Evolutionary conservation across 2,888 invertebrate species (phyloP), one percentile per base, ranked within the genome.

Genomic region (Monochamus alternatus): DNA sequence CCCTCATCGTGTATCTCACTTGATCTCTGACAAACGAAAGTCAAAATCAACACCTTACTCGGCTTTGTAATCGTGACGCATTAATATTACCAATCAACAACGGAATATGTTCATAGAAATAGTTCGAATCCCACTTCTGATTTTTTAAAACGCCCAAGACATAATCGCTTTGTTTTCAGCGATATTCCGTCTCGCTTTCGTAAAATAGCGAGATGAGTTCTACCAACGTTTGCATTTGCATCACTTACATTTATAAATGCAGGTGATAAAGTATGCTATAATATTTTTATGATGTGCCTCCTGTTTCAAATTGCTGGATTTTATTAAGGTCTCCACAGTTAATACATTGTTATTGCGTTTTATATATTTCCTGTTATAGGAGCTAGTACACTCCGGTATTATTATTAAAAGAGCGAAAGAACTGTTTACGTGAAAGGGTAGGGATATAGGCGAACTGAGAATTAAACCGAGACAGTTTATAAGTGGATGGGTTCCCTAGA

Each of bases 391-490:
- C 22, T 55, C 55, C 38, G n/a, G 14, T 73, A 73, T 77, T 75
- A 75, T 77, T 77, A 79, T 74, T 74, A 79, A 77, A 77, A 77
- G 81, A 83, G 85, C 82, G 82, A 82, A 84, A 83, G 84, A 85
- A 85, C 83, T 83, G 84, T 83, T 80, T 82, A 78, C 81, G 83
- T 79, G 82, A 86, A 85, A 83, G 86, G 86, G 85, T 85, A 84
- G 83, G 86, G 87, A 85, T 86, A 86, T 86, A 84, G 85, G 82
- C 83, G 83, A 83, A 82, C 82, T 81, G 83, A 84, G 85, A 86
- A 86, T 87, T 87, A 84, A 85, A 86, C 82, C 84, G 84, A 86
- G 85, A 86, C 86, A 83, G 82, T 85, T 86, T 83, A 85, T 83
- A 81, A 22, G 80, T 80, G 80, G 81, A 82, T 81, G 82, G 83